phyloP scores from a whole-genome alignment of 2,888 invertebrate genomes.

The Parelbella ahira region DNA sequence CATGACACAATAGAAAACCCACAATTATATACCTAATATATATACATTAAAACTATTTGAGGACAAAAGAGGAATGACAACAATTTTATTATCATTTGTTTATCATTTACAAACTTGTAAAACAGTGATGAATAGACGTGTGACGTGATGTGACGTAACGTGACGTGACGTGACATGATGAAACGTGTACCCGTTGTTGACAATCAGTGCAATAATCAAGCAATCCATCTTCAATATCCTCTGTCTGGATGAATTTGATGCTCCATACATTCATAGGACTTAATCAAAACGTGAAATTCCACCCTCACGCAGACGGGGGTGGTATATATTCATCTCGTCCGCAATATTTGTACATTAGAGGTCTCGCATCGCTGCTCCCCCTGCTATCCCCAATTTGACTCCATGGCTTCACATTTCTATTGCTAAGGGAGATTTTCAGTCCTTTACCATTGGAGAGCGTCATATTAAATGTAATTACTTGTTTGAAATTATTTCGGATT shows the following conservation, averaged over 20 bases:
- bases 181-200: no score
- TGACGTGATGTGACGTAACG: no score
- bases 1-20: no score
- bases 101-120: no score
- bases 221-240: slow-evolving; percentile 27
- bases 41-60: no score
- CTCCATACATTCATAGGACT: slow-evolving; percentile 71
- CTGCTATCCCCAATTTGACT: slow-evolving; percentile 54
- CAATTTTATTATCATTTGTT: no score
- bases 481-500: no score
- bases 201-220: slow-evolving; percentile 13
- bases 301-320: slow-evolving; percentile 39
- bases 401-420: slow-evolving; percentile 49
- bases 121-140: no score
- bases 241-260: slow-evolving; percentile 46
- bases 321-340: slow-evolving; percentile 78
- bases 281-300: slow-evolving; percentile 73
- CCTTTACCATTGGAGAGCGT: slow-evolving; percentile 41
- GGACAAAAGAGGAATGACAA: no score
- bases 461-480: no score
- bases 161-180: no score
- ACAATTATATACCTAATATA: no score
- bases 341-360: slow-evolving; percentile 81
- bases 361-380: slow-evolving; percentile 73
- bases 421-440: slow-evolving; percentile 40